Base-by-base conservation (phyloP, 2,797 vertebrate genomes). In the Spatula versicolor region DNA sequence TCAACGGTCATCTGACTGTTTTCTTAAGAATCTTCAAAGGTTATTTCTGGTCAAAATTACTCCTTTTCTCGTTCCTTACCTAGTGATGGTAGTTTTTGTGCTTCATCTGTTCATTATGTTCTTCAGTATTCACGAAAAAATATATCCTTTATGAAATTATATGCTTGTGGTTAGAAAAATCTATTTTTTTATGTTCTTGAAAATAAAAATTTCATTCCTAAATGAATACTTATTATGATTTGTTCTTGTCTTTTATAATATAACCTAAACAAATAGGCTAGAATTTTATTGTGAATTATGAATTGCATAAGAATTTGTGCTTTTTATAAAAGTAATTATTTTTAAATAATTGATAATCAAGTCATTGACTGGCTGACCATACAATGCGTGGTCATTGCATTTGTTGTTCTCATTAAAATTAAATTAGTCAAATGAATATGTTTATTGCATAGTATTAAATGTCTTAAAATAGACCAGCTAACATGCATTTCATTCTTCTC, bases 21-120 rank as follows among this genome's bases (percentile, higher is more conserved):
- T 93, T 59, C 68, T 83, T 78, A 80, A 80, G 75, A 92, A 55
- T 94, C 72, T 96, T 93, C 59, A 92, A 91, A 73, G 67, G 72
- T 85, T 93, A 37, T 83, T 94, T 96, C 80, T 94, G 83, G 58
- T 78, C 69, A 93, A 94, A 92, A 67, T 52, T 6, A 78, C 82
- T 60, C 50, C 17, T 84, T 86, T 90, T 71, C 35, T 86, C 58
- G 81, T 95, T 84, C 81, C 7, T 20, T 76, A 31, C 48, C 45
- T 75, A 68, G 41, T 25, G 55, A n/a, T 91, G 33, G 21, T 82
- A 52, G 88, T 19, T 92, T 90, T 67, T 89, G 3, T 92, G 66
- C 45, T 58, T 93, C 74, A 35, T 37, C 35, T 85, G 15, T 83
- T 92, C 23, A 63, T 25, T 62, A 71, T 82, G 75, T 22, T 86